Evolutionary conservation across 2,888 invertebrate species (phyloP).

Genomic region (Cataglyphis albicans): DNA sequence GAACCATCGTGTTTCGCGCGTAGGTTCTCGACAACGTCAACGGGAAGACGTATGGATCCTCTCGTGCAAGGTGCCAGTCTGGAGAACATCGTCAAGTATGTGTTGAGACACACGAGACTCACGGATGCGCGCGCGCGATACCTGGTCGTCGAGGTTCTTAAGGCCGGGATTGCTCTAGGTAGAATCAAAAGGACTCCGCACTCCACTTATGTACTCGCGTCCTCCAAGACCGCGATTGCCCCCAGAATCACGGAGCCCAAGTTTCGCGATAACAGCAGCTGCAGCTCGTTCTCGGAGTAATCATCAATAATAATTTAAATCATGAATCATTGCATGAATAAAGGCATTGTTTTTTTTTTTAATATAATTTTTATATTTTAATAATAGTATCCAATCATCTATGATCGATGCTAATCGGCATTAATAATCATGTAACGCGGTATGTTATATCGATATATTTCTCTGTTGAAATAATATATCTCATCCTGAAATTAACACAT

Average conservation of each 20-base stretch:
- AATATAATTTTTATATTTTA: background rate
- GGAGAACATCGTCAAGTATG: slow-evolving; percentile 80
- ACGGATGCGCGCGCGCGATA: slow-evolving; percentile 76
- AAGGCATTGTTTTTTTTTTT: background rate
- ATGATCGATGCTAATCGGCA: background rate
- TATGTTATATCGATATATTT: background rate
- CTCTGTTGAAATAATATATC: slow-evolving; percentile 11
- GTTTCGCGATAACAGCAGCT: slow-evolving; percentile 77
- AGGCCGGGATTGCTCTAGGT: slow-evolving; percentile 77
- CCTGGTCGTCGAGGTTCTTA: slow-evolving; percentile 79
- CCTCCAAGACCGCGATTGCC: slow-evolving; percentile 61
- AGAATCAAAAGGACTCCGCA: slow-evolving; percentile 77
- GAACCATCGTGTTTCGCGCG: slow-evolving; percentile 45
- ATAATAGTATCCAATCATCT: background rate
- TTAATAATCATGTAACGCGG: slow-evolving; percentile 5
- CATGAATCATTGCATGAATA: slow-evolving; percentile 1
- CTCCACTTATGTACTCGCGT: slow-evolving; percentile 76
- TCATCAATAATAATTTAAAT: slow-evolving; percentile 5
- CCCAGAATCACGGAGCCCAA: slow-evolving; percentile 74
- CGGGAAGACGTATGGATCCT: slow-evolving; percentile 52
- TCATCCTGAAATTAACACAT: background rate
- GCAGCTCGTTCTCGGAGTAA: slow-evolving; percentile 56
- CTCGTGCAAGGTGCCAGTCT: slow-evolving; percentile 77
- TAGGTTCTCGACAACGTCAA: slow-evolving; percentile 37
- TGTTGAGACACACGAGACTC: slow-evolving; percentile 76